A percentile compares a stretch with the other conserved stretches of the same genome.
Evolutionary conservation across 2,888 invertebrate genomes (phyloP).

Genomic region (Aleiodes testaceus): DNA sequence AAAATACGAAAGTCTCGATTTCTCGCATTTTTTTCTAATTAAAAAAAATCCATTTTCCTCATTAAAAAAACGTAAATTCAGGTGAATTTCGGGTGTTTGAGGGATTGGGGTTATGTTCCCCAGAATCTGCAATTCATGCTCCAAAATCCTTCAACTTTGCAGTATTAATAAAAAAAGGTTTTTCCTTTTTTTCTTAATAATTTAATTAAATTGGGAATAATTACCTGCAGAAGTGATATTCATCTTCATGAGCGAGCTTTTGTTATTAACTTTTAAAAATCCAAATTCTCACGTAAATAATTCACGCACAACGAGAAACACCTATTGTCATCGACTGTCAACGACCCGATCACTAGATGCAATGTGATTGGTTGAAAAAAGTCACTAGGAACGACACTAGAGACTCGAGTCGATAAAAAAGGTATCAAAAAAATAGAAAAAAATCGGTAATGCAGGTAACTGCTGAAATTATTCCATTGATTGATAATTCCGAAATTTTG

Average conservation of each 20-base stretch:
- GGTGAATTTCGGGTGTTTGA: conserved; percentile 16
- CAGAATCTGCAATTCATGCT: conserved; percentile 67
- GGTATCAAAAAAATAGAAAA: no score
- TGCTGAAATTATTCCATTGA: no score
- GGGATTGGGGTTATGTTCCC: conserved; percentile 61
- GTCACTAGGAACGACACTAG: no score
- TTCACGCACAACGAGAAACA: no score
- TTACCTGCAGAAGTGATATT: conserved; percentile 73
- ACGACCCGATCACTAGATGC: no score
- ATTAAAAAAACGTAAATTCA: not conserved
- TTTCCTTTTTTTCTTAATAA: not conserved
- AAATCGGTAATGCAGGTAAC: no score
- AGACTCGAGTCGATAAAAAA: no score
- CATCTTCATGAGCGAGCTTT: conserved; percentile 59
- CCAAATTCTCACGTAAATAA: no score
- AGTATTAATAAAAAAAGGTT: not conserved
- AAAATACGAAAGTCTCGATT: not conserved
- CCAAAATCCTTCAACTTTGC: not conserved
- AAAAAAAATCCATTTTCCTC: not conserved
- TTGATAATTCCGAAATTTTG: no score
- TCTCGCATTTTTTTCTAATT: not conserved
- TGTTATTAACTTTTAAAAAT: not conserved
- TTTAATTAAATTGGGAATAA: not conserved
- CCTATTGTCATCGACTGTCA: no score
- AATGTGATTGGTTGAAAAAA: no score